These are phyloP conservation scores for Hypsopygia costalis DNA, from an alignment of 2,888 invertebrate genomes.

Conservation along the genomic window DNA sequence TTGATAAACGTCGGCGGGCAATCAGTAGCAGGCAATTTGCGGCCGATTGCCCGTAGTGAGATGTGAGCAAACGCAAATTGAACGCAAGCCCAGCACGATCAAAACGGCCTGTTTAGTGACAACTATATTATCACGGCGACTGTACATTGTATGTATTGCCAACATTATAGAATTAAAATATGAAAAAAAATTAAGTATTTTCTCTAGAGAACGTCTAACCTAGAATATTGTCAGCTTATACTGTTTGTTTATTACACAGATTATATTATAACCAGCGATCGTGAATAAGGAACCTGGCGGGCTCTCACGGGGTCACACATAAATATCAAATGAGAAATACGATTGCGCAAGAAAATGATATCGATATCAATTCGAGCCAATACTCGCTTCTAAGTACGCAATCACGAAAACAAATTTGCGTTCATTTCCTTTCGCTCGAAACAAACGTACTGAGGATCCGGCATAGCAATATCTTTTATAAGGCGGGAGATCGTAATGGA, in stretches of 20 bases:
- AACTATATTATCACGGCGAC: neutral
- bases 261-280: constrained; percentile 28
- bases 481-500: constrained; percentile 76
- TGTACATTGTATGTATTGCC: neutral
- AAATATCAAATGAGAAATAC: constrained; percentile 66
- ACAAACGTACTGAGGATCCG: constrained; percentile 55
- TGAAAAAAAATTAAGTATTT: neutral
- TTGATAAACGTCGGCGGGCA: constrained; percentile 73
- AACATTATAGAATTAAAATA: constrained; percentile 3
- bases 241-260: constrained; percentile 17
- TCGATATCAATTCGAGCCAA: constrained; percentile 65
- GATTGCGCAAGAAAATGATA: constrained; percentile 69
- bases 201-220: no score
- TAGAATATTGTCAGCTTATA: constrained; percentile 7
- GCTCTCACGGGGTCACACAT: constrained; percentile 68
- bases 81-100: constrained; percentile 47
- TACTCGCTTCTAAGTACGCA: constrained; percentile 66
- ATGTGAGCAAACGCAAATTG: constrained; percentile 65
- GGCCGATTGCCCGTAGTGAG: constrained; percentile 72
- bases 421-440: constrained; percentile 72
- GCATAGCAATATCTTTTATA: constrained; percentile 67
- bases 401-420: constrained; percentile 79
- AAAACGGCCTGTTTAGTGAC: constrained; percentile 46
- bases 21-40: constrained; percentile 72
- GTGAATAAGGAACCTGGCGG: constrained; percentile 39